phyloP scores from a whole-genome alignment of 2,888 invertebrate genomes.

The Morinoia aosen region DNA sequence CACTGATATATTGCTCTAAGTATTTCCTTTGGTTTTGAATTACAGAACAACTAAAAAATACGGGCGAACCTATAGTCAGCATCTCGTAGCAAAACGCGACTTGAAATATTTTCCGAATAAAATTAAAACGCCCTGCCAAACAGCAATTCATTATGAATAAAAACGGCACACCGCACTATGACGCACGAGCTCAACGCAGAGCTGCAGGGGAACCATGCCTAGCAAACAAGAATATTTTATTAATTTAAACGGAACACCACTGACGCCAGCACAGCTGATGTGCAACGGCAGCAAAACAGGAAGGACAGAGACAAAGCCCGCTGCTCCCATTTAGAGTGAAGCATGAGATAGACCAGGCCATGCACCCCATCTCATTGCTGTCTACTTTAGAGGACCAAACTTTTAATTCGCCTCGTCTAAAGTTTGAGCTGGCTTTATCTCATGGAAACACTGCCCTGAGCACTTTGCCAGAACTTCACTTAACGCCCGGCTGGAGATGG shows the following conservation, averaged over 20 bases:
- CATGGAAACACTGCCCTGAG: conserved; percentile 46
- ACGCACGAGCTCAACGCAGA: too few species aligned
- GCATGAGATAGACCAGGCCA: background rate
- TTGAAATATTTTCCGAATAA: background rate
- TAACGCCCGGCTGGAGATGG: conserved; percentile 20
- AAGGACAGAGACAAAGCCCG: background rate
- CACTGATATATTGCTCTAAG: background rate
- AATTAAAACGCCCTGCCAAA: background rate
- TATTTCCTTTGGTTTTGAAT: background rate
- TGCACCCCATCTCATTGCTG: conserved; percentile 36
- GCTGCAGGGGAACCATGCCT: background rate
- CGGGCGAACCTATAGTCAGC: background rate
- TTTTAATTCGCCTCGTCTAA: conserved; percentile 35
- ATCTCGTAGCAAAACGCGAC: background rate
- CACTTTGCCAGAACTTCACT: conserved; percentile 37
- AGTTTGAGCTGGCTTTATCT: conserved; percentile 38
- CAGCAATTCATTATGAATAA: background rate
- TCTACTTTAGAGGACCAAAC: conserved; percentile 32
- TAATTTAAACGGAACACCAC: background rate
- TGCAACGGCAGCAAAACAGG: background rate
- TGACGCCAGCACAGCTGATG: too few species aligned
- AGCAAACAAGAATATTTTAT: background rate
- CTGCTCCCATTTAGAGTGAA: background rate
- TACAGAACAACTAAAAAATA: background rate
- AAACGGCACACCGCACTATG: background rate